These are phyloP conservation scores for Lampris incognitus DNA, from an alignment of 2,113 vertebrate species.

Conservation along the genomic window DNA sequence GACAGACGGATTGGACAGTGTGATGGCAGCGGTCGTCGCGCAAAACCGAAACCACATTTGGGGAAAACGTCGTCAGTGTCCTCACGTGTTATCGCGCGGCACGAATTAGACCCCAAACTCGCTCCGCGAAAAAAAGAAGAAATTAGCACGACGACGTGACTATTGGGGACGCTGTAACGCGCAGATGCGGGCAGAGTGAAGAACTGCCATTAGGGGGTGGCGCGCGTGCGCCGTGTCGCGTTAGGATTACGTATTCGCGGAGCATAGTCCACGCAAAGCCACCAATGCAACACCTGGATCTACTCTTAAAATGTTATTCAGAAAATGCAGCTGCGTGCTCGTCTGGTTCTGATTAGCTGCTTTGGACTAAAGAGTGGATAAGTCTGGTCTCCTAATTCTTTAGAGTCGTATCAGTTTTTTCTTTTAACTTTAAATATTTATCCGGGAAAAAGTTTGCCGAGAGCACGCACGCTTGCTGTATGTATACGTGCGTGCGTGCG, in stretches of 20 bases:
- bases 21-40: conserved; percentile 37
- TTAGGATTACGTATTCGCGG: background rate
- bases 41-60: conserved; percentile 48
- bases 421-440: background rate
- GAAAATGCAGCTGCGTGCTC: background rate
- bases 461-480: conserved; percentile 6
- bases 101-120: conserved; percentile 21
- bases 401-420: background rate
- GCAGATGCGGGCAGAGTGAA: conserved; percentile 2
- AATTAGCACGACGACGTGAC: background rate
- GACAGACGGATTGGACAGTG: conserved; percentile 41
- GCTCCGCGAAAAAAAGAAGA: background rate
- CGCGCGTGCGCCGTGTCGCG: background rate
- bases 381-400: conserved; percentile 24
- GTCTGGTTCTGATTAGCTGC: conserved; percentile 20
- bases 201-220: background rate
- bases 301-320: background rate
- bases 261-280: background rate
- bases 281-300: background rate
- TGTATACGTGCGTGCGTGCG: too few relatives aligned
- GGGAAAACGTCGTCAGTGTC: conserved; percentile 23
- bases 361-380: conserved; percentile 5
- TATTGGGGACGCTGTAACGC: background rate
- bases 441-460: background rate
- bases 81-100: conserved; percentile 36